phyloP scores from a whole-genome alignment of 2,888 invertebrate species.

The Calephelis perditalis region DNA sequence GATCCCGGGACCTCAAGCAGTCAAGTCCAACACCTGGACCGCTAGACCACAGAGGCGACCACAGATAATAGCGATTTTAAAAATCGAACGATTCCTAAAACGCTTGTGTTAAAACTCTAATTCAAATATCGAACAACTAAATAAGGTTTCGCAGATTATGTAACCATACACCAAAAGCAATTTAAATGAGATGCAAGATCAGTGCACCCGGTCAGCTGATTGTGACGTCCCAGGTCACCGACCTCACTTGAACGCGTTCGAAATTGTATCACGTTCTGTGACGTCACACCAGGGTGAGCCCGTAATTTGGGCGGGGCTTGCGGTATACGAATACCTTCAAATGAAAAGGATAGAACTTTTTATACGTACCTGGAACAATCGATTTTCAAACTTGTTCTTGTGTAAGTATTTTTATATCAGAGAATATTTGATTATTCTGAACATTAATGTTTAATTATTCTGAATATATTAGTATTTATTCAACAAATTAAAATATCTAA shows the following conservation, averaged over 20 bases:
- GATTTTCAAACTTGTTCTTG: too few relatives aligned
- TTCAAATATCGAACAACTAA: neutral
- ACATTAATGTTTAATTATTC: too few relatives aligned
- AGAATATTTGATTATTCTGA: too few relatives aligned
- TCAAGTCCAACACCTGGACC: too few relatives aligned
- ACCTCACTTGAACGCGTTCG: slow-evolving; percentile 39
- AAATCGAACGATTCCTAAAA: too few relatives aligned
- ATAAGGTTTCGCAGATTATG: neutral
- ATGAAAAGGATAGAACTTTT: slow-evolving; percentile 18
- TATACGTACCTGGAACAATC: neutral
- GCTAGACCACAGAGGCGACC: too few relatives aligned
- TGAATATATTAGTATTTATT: too few relatives aligned
- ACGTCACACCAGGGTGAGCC: slow-evolving; percentile 43
- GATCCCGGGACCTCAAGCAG: too few relatives aligned
- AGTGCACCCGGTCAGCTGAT: slow-evolving; percentile 61
- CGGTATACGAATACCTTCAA: slow-evolving; percentile 22
- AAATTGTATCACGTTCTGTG: slow-evolving; percentile 39
- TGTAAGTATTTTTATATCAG: too few relatives aligned
- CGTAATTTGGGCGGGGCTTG: slow-evolving; percentile 29
- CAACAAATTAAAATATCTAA: too few relatives aligned
- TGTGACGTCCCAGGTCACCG: slow-evolving; percentile 66
- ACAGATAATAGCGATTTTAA: too few relatives aligned
- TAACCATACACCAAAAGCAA: slow-evolving; percentile 15
- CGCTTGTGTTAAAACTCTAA: too few relatives aligned
- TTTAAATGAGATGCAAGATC: slow-evolving; percentile 28